Evolutionary conservation across 2,113 vertebrate genomes (phyloP), one percentile per base, ranked within the genome.

Genomic region (Chauna torquata): DNA sequence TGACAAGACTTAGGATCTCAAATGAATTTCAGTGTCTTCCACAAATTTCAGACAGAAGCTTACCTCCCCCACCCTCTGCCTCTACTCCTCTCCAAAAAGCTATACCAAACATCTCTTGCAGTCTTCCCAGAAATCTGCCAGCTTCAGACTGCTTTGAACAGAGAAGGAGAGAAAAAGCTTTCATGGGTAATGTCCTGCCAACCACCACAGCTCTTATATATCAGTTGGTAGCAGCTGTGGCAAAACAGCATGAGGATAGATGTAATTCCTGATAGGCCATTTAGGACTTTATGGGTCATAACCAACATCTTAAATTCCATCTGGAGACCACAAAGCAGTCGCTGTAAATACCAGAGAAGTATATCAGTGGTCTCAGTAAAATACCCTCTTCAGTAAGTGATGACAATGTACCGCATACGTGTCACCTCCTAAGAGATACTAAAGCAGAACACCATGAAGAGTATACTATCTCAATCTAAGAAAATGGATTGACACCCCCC

Each of bases 231-330:
- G 54, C 82, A 88, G 49, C 58, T 92, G 79, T n/a, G 23, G 52
- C 54, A 77, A 45, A 91, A 82, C 13, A 69, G 30, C 81, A 59
- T 44, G 27, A 85, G 27, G 32, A 82, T 55, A 70, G 32, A 82
- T 82, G 85, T 86, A 82, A 82, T 79, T 93, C 61, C 61, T 94
- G 61, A 82, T 77, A 76, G 42, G 16, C n/a, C 42, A 72, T 85
- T 85, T 91, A 91, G 80, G 68, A 82, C 32, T 82, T 96, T 58
- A 88, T 91, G 55, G 84, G 38, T 82, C 80, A 85, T 86, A 92
- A 82, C 32, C 90, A 85, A 82, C 54, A 65, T 55, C 82, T 82
- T 82, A 82, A 88, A 82, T 88, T 86, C 80, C 93, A 88, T 79
- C 93, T 88, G 55, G 76, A 91, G 34, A 88, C 32, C 65, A 70